Conservation (phyloP, 2,113 vertebrate genomes). For the Hydropotes inermis region DNA sequence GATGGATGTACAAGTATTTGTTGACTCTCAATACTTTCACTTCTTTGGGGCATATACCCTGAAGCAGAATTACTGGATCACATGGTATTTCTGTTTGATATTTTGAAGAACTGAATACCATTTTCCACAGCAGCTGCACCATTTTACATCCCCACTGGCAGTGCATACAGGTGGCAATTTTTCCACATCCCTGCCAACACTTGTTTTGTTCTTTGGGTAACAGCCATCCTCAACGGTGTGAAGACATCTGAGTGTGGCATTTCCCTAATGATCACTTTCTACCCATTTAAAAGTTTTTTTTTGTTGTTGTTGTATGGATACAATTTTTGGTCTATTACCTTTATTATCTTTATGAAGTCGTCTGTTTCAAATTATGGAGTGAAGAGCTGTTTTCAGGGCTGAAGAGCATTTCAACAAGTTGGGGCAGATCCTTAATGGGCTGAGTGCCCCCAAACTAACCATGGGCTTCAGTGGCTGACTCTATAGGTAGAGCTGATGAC, state of each 20-base stretch:
- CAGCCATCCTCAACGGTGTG: neutral
- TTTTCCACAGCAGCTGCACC: neutral
- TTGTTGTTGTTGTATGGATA: neutral
- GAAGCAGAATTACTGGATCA: neutral
- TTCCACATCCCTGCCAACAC: neutral
- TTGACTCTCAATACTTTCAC: neutral
- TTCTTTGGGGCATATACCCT: neutral
- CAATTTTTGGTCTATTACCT: neutral
- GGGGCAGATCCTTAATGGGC: neutral
- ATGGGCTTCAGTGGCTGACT: neutral
- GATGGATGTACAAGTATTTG: neutral
- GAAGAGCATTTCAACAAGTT: neutral
- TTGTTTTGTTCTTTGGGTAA: neutral
- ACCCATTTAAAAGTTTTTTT: neutral
- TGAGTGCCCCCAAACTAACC: neutral
- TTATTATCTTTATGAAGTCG: neutral
- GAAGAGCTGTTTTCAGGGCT: neutral
- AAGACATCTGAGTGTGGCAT: neutral
- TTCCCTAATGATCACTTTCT: neutral
- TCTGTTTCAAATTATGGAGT: neutral
- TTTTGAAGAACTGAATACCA: neutral
- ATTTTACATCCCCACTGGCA: neutral
- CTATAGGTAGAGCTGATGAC: neutral
- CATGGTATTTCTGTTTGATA: neutral
- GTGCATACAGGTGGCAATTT: neutral